Evolutionary conservation across 2,888 invertebrate species (phyloP).

Genomic region (Ornithoptera priamus): DNA sequence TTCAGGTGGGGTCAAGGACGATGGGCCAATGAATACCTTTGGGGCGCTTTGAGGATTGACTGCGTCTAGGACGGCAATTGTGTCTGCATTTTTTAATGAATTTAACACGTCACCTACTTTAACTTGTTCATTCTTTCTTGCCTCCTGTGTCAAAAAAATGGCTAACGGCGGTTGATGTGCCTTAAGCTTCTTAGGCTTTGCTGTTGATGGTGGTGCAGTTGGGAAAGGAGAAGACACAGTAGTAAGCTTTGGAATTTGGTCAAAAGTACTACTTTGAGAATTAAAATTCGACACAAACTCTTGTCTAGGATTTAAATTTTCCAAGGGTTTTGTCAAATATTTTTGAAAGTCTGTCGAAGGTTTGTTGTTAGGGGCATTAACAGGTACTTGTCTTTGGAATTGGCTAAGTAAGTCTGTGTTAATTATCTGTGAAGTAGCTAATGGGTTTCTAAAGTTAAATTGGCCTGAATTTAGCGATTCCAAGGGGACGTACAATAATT

Average conservation of each 20-base stretch:
- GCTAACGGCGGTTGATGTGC: constrained; percentile 92
- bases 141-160: constrained; percentile 84
- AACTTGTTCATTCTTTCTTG: constrained; percentile 70
- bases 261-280: constrained; percentile 45
- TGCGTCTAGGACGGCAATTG: constrained; percentile 88
- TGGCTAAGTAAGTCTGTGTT: constrained; percentile 60
- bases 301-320: constrained; percentile 49
- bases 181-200: constrained; percentile 80
- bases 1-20: constrained; percentile 84
- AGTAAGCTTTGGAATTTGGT: constrained; percentile 65
- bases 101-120: constrained; percentile 86
- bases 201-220: constrained; percentile 53
- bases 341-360: constrained; percentile 53
- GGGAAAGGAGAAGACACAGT: constrained; percentile 63
- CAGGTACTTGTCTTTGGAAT: constrained; percentile 47
- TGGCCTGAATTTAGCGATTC: constrained; percentile 83
- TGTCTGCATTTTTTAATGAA: constrained; percentile 84
- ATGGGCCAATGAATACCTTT: constrained; percentile 90
- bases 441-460: constrained; percentile 62
- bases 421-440: constrained; percentile 49
- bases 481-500: constrained; percentile 89
- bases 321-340: constrained; percentile 47
- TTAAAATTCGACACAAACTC: constrained; percentile 65
- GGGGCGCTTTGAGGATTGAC: constrained; percentile 85
- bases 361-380: constrained; percentile 34